phyloP scores from a whole-genome alignment of 2,888 invertebrate species.

The Oscheius myriophilus region DNA sequence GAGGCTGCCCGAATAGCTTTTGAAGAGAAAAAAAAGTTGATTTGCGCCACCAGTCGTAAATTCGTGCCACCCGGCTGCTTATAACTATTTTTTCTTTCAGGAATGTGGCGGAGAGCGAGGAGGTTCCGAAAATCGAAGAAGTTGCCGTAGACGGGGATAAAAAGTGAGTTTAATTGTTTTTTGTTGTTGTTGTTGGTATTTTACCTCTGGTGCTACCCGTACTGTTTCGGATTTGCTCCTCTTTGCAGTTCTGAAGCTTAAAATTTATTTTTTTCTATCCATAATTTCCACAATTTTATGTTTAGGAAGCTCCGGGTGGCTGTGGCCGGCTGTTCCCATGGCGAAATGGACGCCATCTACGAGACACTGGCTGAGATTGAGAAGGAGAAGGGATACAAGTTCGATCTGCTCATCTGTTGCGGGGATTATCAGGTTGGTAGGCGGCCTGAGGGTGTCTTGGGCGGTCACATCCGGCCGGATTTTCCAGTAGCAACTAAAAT shows the following conservation, averaged over 20 bases:
- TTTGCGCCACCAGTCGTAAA: too few species aligned
- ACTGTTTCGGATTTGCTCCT: too few species aligned
- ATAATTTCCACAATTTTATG: background rate
- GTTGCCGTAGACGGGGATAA: background rate
- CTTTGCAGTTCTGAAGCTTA: too few species aligned
- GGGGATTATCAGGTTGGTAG: constrained; percentile 82
- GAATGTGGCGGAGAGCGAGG: background rate
- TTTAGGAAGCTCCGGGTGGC: constrained; percentile 39
- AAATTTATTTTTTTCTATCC: too few species aligned
- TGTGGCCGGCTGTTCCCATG: constrained; percentile 89
- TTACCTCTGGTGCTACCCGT: too few species aligned
- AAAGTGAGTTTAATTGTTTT: too few species aligned
- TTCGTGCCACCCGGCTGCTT: too few species aligned
- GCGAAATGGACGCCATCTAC: constrained; percentile 94
- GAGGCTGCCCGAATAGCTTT: too few species aligned
- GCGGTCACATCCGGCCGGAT: background rate
- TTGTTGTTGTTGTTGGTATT: constrained; percentile 1
- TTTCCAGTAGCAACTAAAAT: too few species aligned
- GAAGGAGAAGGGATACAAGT: constrained; percentile 80
- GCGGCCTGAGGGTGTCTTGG: too few species aligned
- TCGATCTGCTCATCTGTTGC: constrained; percentile 93
- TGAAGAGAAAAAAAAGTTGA: too few species aligned
- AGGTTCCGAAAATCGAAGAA: background rate
- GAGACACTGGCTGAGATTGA: constrained; percentile 83
- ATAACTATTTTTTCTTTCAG: too few species aligned